Conservation (phyloP, 2,113 vertebrate species). For the Microcebus ravelobensis region DNA sequence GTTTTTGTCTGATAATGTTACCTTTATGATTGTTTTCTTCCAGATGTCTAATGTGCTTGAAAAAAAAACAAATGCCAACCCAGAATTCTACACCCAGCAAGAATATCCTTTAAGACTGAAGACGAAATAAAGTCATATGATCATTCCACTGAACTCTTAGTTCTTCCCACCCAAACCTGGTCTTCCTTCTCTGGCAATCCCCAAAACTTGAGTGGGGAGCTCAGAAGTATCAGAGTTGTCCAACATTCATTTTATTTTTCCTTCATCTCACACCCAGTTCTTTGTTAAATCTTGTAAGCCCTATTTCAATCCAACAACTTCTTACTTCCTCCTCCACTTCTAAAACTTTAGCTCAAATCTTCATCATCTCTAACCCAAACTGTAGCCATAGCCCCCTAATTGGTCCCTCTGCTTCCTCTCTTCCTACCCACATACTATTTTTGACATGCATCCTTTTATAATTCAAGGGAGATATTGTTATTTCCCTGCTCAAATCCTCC, state of each 20-base stretch:
- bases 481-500: background rate
- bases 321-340: slow-evolving; percentile 14
- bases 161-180: background rate
- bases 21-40: background rate
- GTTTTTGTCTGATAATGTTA: slow-evolving; percentile 25
- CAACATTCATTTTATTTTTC: background rate
- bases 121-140: background rate
- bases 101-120: background rate
- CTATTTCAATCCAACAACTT: background rate
- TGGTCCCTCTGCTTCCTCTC: slow-evolving; percentile 2
- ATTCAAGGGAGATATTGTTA: background rate
- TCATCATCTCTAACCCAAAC: background rate
- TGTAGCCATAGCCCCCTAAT: background rate
- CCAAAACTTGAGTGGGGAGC: background rate
- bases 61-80: background rate
- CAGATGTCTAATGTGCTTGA: background rate
- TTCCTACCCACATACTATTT: background rate
- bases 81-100: background rate
- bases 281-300: background rate
- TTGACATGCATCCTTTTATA: background rate
- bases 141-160: background rate
- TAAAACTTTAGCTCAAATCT: background rate
- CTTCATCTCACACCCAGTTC: background rate
- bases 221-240: background rate
- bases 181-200: background rate